Evolutionary conservation across 1,140 invertebrate species (phyloP).

Genomic region (Pogonus chalceus): DNA sequence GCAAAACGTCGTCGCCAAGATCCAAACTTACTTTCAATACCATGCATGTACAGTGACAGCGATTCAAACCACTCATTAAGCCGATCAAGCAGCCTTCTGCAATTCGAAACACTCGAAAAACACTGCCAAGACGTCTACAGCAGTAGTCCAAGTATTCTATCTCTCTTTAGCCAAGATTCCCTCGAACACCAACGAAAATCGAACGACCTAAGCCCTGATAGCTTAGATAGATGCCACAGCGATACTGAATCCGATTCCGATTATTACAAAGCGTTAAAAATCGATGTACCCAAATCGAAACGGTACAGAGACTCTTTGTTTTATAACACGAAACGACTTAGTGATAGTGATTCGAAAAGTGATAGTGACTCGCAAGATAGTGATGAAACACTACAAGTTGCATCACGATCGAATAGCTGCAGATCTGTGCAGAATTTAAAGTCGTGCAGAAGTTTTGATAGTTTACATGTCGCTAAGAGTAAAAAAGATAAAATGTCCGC

Average conservation of each 20-base stretch:
- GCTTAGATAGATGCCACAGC: conserved; percentile 34
- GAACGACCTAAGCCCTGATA: conserved; percentile 40
- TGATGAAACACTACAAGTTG: conserved; percentile 25
- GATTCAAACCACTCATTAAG: conserved; percentile 47
- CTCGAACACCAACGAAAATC: conserved; percentile 35
- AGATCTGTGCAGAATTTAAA: conserved; percentile 34
- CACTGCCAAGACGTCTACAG: conserved; percentile 44
- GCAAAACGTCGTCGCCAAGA: conserved; percentile 62
- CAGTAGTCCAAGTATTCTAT: conserved; percentile 37
- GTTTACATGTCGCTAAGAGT: conserved; percentile 24
- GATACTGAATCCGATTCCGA: conserved; percentile 24
- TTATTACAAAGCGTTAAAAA: conserved; percentile 25
- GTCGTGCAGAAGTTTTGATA: conserved; percentile 40
- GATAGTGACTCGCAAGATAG: conserved; percentile 29
- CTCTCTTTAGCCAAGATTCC: conserved; percentile 46
- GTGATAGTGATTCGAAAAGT: conserved; percentile 16
- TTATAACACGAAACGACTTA: conserved; percentile 18
- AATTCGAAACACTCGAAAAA: conserved; percentile 68
- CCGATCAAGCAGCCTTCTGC: conserved; percentile 64
- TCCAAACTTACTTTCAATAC: conserved; percentile 28
- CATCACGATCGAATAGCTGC: conserved; percentile 18
- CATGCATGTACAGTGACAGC: conserved; percentile 36
- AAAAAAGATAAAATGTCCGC: conserved; percentile 45
- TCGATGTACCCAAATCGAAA: conserved; percentile 20
- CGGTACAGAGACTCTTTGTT: conserved; percentile 19